Percentiles rank a stretch among this genome's conserved stretches.
phyloP scores from a whole-genome alignment of 1,140 invertebrate species.

The Phthorimaea operculella region DNA sequence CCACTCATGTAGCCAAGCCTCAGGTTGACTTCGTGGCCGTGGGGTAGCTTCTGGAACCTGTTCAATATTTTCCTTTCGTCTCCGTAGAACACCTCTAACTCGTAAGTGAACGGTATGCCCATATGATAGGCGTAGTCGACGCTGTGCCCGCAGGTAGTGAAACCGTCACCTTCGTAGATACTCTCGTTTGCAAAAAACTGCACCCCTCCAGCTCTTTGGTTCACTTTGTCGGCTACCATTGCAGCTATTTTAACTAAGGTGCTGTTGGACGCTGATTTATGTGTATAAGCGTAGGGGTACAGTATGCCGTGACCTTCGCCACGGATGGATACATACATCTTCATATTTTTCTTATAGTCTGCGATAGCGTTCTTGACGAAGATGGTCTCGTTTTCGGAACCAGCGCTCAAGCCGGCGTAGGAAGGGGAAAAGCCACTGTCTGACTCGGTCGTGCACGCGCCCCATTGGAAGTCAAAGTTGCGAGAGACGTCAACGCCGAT shows the following conservation, averaged over 20 bases:
- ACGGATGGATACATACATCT: slow-evolving; percentile 44
- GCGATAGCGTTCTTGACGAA: slow-evolving; percentile 35
- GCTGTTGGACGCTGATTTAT: slow-evolving; percentile 8
- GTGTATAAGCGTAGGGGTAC: slow-evolving; percentile 35
- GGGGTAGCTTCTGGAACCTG: slow-evolving; percentile 41
- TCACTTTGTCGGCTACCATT: slow-evolving; percentile 36
- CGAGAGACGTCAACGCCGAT: slow-evolving; percentile 44
- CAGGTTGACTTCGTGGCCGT: slow-evolving; percentile 33
- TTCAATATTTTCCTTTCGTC: slow-evolving; percentile 32
- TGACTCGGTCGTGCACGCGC: slow-evolving; percentile 17
- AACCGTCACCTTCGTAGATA: slow-evolving; percentile 38
- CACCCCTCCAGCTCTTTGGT: slow-evolving; percentile 37
- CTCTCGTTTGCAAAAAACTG: slow-evolving; percentile 40
- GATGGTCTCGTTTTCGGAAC: slow-evolving; percentile 44
- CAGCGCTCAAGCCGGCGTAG: slow-evolving; percentile 28
- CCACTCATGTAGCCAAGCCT: slow-evolving; percentile 44
- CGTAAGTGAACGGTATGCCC: slow-evolving; percentile 32
- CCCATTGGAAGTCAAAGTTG: slow-evolving; percentile 47
- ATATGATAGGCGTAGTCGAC: slow-evolving; percentile 44
- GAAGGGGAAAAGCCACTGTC: slow-evolving; percentile 29
- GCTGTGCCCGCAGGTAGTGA: slow-evolving; percentile 43
- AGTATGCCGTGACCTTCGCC: slow-evolving; percentile 43
- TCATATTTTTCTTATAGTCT: slow-evolving; percentile 36
- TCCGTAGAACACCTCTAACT: slow-evolving; percentile 50
- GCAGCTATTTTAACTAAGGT: slow-evolving; percentile 26